These are phyloP conservation scores for Promerops cafer DNA, from an alignment of 2,113 vertebrate genomes.

Conservation along the genomic window DNA sequence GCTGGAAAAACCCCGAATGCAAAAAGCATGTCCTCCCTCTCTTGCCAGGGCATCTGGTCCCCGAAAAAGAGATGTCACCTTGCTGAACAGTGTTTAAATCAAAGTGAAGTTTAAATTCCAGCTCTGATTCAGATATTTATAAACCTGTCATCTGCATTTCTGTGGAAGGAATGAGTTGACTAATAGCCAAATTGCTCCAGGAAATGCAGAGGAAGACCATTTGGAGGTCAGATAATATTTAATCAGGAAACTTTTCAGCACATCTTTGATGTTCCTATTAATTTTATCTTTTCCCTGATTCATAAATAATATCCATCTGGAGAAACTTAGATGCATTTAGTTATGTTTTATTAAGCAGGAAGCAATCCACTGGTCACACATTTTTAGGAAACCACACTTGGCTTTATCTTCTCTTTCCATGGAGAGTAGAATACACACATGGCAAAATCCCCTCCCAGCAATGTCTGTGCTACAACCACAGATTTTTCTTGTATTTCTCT, in stretches of 20 bases:
- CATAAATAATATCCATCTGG: conserved; percentile 43
- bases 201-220: conserved; percentile 29
- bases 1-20: neutral
- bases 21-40: neutral
- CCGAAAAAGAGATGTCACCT: neutral
- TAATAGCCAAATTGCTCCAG: conserved; percentile 21
- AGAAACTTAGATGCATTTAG: neutral
- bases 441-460: neutral
- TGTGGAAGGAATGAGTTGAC: neutral
- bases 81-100: neutral
- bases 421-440: neutral
- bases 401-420: neutral
- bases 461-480: neutral
- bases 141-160: conserved; percentile 45
- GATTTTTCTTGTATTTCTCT: neutral
- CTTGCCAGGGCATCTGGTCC: neutral
- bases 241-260: conserved; percentile 40
- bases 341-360: conserved; percentile 29
- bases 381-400: conserved; percentile 24
- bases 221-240: conserved; percentile 24
- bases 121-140: conserved; percentile 24
- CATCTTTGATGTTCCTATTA: conserved; percentile 19
- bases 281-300: conserved; percentile 1
- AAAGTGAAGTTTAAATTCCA: neutral
- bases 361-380: conserved; percentile 15